A percentile compares a stretch with the other conserved stretches of the same genome.
These are phyloP conservation scores for Acheta domesticus DNA, from an alignment of 2,888 invertebrate genomes.

Conservation along the genomic window DNA sequence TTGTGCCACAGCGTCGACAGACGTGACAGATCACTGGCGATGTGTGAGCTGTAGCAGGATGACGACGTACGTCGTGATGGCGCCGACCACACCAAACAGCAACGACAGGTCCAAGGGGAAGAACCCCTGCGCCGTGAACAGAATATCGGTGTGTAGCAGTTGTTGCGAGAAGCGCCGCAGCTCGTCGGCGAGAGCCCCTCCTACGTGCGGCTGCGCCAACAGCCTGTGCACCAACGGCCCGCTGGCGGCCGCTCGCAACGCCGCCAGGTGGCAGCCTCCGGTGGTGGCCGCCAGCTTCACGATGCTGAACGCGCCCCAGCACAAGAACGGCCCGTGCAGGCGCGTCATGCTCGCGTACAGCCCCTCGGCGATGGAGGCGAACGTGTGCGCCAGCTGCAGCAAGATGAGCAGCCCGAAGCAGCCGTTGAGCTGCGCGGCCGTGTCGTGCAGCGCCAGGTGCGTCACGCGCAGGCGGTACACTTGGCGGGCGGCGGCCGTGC, in stretches of 20 bases:
- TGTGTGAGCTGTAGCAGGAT: background rate
- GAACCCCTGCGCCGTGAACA: background rate
- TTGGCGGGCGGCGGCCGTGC: background rate
- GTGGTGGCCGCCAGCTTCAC: background rate
- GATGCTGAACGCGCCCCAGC: background rate
- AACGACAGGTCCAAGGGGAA: background rate
- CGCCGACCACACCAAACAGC: background rate
- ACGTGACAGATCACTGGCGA: no score
- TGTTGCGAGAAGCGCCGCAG: background rate
- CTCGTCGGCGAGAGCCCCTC: background rate
- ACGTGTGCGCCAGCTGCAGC: background rate
- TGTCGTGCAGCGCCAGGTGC: background rate
- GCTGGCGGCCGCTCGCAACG: background rate
- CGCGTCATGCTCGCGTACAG: constrained; percentile 12
- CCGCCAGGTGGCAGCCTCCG: background rate
- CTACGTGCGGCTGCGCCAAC: background rate
- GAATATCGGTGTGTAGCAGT: background rate
- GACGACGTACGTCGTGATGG: background rate
- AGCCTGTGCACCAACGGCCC: background rate
- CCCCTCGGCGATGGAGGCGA: background rate
- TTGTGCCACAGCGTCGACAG: no score
- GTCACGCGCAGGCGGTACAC: background rate
- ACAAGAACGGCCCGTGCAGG: background rate
- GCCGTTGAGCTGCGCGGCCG: background rate
- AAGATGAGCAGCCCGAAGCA: background rate